A percentile compares a stretch with the other conserved stretches of the same genome.
Evolutionary conservation across 2,888 invertebrate genomes (phyloP).

Genomic region (Parnassius apollo): DNA sequence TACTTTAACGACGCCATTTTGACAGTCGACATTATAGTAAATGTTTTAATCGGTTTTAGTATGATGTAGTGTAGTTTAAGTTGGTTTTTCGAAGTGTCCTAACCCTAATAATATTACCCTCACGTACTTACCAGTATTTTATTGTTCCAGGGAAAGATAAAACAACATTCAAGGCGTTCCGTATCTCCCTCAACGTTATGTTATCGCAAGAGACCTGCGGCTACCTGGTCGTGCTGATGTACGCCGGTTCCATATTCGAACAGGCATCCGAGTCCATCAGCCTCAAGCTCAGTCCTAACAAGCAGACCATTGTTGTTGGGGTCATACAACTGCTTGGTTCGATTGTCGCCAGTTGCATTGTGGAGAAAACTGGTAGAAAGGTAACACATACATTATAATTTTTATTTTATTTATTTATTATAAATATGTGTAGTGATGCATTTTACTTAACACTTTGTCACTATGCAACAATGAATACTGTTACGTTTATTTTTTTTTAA

Average conservation of each 20-base stretch:
- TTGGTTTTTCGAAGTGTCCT: no score
- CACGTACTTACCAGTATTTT: neutral
- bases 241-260: slow-evolving; percentile 74
- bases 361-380: slow-evolving; percentile 73
- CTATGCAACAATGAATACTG: no score
- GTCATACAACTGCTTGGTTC: slow-evolving; percentile 69
- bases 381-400: slow-evolving; percentile 35
- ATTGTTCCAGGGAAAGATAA: slow-evolving; percentile 65
- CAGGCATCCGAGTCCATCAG: slow-evolving; percentile 68
- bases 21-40: no score
- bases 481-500: no score
- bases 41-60: no score
- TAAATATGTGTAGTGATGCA: no score
- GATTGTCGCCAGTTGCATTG: slow-evolving; percentile 71
- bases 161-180: slow-evolving; percentile 71
- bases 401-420: no score
- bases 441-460: no score
- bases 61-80: no score
- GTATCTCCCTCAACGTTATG: slow-evolving; percentile 73
- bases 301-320: slow-evolving; percentile 73
- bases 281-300: slow-evolving; percentile 68
- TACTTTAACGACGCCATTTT: no score
- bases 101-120: no score
- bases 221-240: slow-evolving; percentile 75
- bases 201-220: slow-evolving; percentile 74